Base-by-base conservation (phyloP, 2,113 vertebrate species). In the Cyprinodon brontotheroides region DNA sequence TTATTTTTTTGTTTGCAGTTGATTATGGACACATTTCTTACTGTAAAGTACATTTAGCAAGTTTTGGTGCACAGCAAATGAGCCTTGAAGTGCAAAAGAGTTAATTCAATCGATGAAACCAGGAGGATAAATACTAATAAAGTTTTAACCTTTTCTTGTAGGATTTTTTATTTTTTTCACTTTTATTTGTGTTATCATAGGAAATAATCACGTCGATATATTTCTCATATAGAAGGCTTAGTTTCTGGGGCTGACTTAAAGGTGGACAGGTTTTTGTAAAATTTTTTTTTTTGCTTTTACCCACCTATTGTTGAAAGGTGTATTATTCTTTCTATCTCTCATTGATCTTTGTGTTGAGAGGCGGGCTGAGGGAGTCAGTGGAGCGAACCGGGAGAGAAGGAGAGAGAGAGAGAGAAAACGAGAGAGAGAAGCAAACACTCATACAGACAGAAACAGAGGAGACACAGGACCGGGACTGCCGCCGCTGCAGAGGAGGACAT, bases 331-430 rank as follows among this genome's bases (percentile, higher is more conserved):
- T 82, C 65, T 75, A 53, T 80, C 61, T 79, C 77, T 84, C 86
- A 88, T 90, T 87, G 86, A 91, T 91, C 83, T 85, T 61, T 61
- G 75, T 75, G 77, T 85, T 59, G 74, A 88, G 85, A 90, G 90
- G 86, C 83, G 82, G 90, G 85, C 81, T 82, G 74, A 89, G 86
- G 68, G 89, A 91, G 78, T 81, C 89, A 90, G 86, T 87, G 89
- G 81, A 91, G 90, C 89, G 80, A 73, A 85, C 64, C 41, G 59
- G 86, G 80, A 72, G 67, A 86, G 82, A 40, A 60, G 13, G 80
- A 72, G 67, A 87, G 82, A 37, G 48, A 15, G 67, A 71, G 57
- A 50, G 65, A 75, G 79, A 77, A 37, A 86, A 71, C 77, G 84
- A 89, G 81, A 20, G 61, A 80, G 81, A 82, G 86, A 89, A 77